Base-by-base conservation (phyloP, 2,113 vertebrate species). In the Hydrolagus affinis region DNA sequence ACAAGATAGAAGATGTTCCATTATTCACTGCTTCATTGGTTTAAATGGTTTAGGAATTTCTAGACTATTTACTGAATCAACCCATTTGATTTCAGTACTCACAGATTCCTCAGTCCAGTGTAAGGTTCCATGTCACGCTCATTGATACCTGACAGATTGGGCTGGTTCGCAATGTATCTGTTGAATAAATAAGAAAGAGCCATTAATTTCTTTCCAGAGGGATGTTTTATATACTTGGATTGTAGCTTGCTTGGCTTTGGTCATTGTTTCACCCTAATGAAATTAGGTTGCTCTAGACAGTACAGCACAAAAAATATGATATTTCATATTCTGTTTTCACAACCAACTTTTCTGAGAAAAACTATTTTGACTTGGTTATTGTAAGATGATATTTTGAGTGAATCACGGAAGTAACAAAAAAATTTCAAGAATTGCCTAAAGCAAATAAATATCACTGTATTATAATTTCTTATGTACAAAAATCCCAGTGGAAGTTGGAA, bases 151-250 rank as follows among this genome's bases (percentile, higher is more conserved):
- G 95, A 95, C 88, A 98, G 95, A 86, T 91, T 94, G 87, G 88
- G 91, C 92, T 99, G 98, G 89, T 97, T 98, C 88, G 95, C 95
- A 0, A 99, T 99, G 89, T 96, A 98, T 88, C 98, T 99, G 93
- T 91, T 92, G 91, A 89, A 85, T 77, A 91, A 88, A 86, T 85
- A 44, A 85, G 76, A 62, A 86, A 66, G 32, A 23, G 85, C 89
- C 64, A 89, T 86, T 87, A 88, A 10, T 70, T 21, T 30, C 30
- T 70, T 4, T 15, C 4, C 14, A n/a, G 66, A 83, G 0, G 11
- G 28, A 23, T 30, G 8, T 25, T 60, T 23, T 21, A 66, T 83
- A 30, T 15, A 83, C 8, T 62, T 62, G 59, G 14, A 64, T 80
- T 28, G 60, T 19, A 66, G 19, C 14, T 28, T 64, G 59, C 19